Conservation (phyloP, 2,888 invertebrate species). For the Drosophila stalkeri region DNA sequence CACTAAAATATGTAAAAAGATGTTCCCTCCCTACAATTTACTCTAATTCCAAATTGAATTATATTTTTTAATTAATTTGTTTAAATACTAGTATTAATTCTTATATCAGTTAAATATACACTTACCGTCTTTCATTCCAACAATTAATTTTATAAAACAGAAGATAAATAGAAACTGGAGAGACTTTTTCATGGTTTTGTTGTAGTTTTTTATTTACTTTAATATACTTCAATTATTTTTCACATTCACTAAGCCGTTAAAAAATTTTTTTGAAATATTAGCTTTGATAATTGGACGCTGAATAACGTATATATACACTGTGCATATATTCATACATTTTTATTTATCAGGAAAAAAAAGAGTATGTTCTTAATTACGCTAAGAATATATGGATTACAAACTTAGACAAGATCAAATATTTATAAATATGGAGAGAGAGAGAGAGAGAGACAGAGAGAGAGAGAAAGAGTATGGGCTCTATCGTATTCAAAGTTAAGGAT, state of each 20-base stretch:
- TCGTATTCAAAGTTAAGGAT: neutral
- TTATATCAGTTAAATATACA: neutral
- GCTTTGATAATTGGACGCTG: neutral
- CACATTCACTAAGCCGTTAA: slow-evolving; percentile 4
- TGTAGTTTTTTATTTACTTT: slow-evolving; percentile 3
- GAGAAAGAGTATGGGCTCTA: neutral
- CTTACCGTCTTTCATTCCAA: slow-evolving; percentile 69
- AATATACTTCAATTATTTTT: slow-evolving; percentile 1
- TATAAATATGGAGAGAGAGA: no score
- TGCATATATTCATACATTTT: neutral
- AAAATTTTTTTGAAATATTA: neutral
- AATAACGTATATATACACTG: neutral
- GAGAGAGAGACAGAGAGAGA: neutral
- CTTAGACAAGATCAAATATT: no score
- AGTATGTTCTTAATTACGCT: no score
- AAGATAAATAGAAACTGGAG: slow-evolving; percentile 47
- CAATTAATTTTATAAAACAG: slow-evolving; percentile 45
- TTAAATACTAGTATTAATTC: neutral
- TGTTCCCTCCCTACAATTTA: no score
- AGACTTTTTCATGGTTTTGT: slow-evolving; percentile 50
- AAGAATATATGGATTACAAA: no score
- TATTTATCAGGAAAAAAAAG: no score
- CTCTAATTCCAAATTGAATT: no score
- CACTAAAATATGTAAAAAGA: no score
- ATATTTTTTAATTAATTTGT: neutral